phyloP scores from a whole-genome alignment of 2,113 vertebrate species.

The Prolemur simus region DNA sequence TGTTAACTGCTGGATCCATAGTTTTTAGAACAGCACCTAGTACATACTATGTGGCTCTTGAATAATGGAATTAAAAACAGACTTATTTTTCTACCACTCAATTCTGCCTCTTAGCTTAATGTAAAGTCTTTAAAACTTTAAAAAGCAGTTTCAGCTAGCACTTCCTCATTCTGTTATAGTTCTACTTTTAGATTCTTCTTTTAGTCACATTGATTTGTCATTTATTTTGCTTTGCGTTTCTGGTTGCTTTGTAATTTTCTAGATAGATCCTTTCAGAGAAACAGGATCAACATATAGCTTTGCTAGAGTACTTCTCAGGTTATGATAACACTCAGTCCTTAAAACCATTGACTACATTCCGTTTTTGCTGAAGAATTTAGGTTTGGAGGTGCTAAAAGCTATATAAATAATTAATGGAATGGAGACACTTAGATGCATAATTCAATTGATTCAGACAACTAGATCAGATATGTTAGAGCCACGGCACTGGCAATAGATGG shows the following conservation, averaged over 20 bases:
- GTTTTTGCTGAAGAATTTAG: conserved; percentile 63
- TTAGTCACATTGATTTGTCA: background rate
- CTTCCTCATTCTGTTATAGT: background rate
- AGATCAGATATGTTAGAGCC: conserved; percentile 72
- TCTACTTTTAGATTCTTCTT: background rate
- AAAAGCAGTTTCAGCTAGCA: background rate
- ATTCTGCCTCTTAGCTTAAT: background rate
- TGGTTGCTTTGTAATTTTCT: background rate
- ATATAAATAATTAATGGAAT: conserved; percentile 70
- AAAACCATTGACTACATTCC: conserved; percentile 31
- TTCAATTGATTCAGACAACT: conserved; percentile 66
- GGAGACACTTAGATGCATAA: conserved; percentile 71
- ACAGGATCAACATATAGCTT: background rate
- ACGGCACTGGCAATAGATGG: conserved; percentile 55
- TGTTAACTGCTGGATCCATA: background rate
- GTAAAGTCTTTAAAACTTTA: conserved; percentile 11
- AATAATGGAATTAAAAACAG: background rate
- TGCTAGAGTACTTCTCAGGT: background rate
- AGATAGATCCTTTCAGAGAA: background rate
- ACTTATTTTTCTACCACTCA: background rate
- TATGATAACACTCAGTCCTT: background rate
- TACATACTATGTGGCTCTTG: background rate
- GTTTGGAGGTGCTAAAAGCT: conserved; percentile 49
- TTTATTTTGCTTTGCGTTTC: background rate
- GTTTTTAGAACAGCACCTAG: background rate